Base-by-base conservation (phyloP, 2,797 vertebrate species). In the Lutra lutra region DNA sequence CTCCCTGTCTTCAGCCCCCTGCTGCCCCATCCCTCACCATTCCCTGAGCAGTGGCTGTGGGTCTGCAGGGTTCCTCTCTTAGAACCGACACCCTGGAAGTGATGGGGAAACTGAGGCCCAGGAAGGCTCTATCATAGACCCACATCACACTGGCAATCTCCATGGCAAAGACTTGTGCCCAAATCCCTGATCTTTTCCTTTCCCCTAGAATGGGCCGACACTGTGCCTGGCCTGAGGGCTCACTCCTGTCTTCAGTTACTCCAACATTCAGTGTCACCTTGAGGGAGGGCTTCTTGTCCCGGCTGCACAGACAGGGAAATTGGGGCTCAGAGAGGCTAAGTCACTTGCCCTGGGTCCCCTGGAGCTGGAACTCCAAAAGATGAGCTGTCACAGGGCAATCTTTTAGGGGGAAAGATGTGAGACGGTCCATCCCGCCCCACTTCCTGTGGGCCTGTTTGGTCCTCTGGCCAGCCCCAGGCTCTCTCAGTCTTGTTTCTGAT, bases 91-190 rank as follows among this genome's bases (percentile, higher is more conserved):
- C 18, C 25, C 73, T 89, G 9, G 51, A 66, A 92, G 38, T 14
- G 56, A 38, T 13, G 43, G 73, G 35, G 43, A 88, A 70, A 73
- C 2, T 9, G 54, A 93, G 48, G 40, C 58, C 29, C 32, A 0
- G 40, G 40, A 48, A 46, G 27, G 27, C 21, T 38, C 20, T 5
- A 5, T 17, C 66, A 27, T 14, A 51, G 60, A 64, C n/a, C 40
- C 12, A 10, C 1, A 14, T 20, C 66, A 66, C 40, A 70, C 32
- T 40, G 58, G 79, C 38, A 35, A 11, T 2, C 18, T 18, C 54
- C 40, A 68, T 0, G 0, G n/a, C 27, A 7, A 60, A 43, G 46
- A 72, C n/a, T 7, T 14, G 21, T n/a, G 40, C 21, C 32, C 3
- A 43, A 64, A 43, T 25, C 58, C 80, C 40, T 79, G 58, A 70